Evolutionary conservation across 2,797 vertebrate species (phyloP), one percentile per base, ranked within the genome.

Genomic region (Parambassis ranga): DNA sequence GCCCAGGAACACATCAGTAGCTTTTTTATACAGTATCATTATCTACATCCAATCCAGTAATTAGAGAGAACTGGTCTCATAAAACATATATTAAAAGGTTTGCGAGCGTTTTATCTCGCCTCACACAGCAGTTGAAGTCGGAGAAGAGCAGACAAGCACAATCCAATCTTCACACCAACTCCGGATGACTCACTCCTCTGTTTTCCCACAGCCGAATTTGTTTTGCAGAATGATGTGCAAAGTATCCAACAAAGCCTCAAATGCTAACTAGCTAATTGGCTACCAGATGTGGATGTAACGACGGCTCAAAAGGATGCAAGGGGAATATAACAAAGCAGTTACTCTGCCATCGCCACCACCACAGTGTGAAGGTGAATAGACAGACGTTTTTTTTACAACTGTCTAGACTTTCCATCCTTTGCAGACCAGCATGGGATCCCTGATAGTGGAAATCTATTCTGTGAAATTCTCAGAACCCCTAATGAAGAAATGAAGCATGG

Each of bases 401-500:
- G 81, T 87, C 81, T 78, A 75, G 85, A 85, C 77, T 72, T 56
- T 69, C 47, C 60, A 49, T 64, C 65, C 75, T 51, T 49, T n/a
- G 38, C 58, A 59, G 41, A 76, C 27, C 74, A 60, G 77, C 81
- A 69, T 78, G 71, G 67, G 63, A 69, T 80, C 71, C 52, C 67
- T 23, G 74, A 84, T 74, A 77, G 79, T 37, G 47, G 53, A 77
- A 85, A 78, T 72, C 59, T 68, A 81, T 81, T 81, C 62, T 75
- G 53, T 32, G 11, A 76, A 84, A 78, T 57, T 56, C 65, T 77
- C 68, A 72, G 82, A 81, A 85, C 42, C 55, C 39, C 46, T 75
- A 86, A 88, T 81, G 82, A 86, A 68, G 79, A 86, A 90, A 86
- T 81, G 71, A 84, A 78, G 80, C 85, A 57, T 84, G 76, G 65